phyloP scores from a whole-genome alignment of 1,140 invertebrate species.

The Cecropterus lyciades region DNA sequence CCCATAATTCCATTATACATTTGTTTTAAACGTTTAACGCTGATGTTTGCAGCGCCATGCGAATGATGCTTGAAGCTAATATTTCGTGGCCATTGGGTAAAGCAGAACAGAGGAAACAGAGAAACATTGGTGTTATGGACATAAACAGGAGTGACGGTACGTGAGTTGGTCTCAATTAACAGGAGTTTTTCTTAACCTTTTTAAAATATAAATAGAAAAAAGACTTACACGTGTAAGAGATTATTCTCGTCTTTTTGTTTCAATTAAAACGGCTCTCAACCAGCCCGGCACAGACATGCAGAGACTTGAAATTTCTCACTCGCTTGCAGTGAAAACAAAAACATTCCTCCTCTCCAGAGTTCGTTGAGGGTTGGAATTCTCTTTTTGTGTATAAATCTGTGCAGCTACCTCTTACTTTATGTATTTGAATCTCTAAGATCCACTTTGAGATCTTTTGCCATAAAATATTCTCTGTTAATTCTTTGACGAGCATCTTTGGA shows the following conservation, averaged over 20 bases:
- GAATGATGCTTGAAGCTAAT: too few relatives aligned
- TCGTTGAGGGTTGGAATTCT: constrained; percentile 4
- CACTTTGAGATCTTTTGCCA: neutral
- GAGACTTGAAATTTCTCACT: constrained; percentile 9
- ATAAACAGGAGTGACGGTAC: too few relatives aligned
- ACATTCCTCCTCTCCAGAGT: constrained; percentile 7
- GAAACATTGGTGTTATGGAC: too few relatives aligned
- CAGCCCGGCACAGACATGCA: constrained; percentile 6
- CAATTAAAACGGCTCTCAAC: constrained; percentile 11
- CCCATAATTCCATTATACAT: too few relatives aligned
- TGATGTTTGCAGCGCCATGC: too few relatives aligned
- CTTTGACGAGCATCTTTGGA: too few relatives aligned
- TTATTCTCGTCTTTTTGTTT: constrained; percentile 16
- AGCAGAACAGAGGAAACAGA: too few relatives aligned
- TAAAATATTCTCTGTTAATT: neutral
- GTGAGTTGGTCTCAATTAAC: too few relatives aligned
- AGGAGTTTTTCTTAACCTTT: too few relatives aligned
- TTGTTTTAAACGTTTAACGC: too few relatives aligned
- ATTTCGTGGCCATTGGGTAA: too few relatives aligned
- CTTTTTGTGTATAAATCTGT: constrained; percentile 3
- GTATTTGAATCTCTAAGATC: neutral
- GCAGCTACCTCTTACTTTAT: constrained; percentile 1
- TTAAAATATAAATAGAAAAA: too few relatives aligned
- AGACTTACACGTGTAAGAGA: constrained; percentile 5
- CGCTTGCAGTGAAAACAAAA: constrained; percentile 14